These are phyloP conservation scores for Bothrops jararaca DNA, from an alignment of 2,113 vertebrate species.

Conservation along the genomic window DNA sequence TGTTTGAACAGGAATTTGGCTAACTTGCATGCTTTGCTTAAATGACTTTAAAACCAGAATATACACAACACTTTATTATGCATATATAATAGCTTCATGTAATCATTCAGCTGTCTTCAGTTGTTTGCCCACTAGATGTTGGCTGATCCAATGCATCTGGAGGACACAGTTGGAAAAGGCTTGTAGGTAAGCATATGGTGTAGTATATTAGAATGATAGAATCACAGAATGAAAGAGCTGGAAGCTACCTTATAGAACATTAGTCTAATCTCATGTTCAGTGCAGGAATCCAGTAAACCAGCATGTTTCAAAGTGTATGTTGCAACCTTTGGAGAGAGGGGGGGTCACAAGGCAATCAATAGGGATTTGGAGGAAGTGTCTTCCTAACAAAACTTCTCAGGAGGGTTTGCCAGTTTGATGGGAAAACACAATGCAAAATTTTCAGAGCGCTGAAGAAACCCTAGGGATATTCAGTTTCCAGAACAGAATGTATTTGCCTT, in stretches of 20 bases:
- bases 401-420: background rate
- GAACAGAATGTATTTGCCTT: background rate
- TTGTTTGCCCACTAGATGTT: background rate
- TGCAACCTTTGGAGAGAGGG: background rate
- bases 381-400: background rate
- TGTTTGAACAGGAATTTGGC: conserved; percentile 60
- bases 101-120: background rate
- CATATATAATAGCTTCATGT: background rate
- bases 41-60: conserved; percentile 54
- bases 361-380: background rate
- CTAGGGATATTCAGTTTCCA: background rate
- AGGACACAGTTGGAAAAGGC: background rate
- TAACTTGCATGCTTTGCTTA: conserved; percentile 51
- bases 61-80: conserved; percentile 14
- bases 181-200: background rate
- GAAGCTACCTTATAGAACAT: background rate
- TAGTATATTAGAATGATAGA: background rate
- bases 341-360: background rate
- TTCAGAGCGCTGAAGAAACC: background rate
- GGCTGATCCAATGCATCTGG: background rate
- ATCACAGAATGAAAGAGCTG: background rate
- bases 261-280: background rate
- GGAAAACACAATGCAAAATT: background rate
- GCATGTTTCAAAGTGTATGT: background rate
- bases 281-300: background rate